A percentile compares a stretch with the other conserved stretches of the same genome.
These are phyloP conservation scores for Centroberyx gerrardi DNA, from an alignment of 2,797 vertebrate genomes.

Conservation along the genomic window DNA sequence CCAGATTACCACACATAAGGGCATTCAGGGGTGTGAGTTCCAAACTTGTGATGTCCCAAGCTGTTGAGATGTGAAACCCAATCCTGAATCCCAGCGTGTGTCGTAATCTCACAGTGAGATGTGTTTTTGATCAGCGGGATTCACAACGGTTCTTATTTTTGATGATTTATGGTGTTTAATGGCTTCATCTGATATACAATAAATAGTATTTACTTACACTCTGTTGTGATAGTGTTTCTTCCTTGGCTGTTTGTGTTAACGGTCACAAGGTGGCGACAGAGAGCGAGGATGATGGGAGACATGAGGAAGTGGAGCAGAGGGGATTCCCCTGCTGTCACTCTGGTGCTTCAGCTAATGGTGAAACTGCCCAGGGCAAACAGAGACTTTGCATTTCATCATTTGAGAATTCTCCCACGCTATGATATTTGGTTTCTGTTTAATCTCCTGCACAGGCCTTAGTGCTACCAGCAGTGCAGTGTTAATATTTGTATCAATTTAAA, in stretches of 20 bases:
- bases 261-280: constrained; percentile 39
- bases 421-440: too few species aligned
- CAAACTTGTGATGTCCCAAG: too few species aligned
- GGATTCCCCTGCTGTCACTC: background rate
- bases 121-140: background rate
- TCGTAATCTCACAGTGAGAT: background rate
- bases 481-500: too few species aligned
- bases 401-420: too few species aligned
- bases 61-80: too few species aligned
- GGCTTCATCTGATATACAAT: constrained; percentile 65
- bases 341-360: background rate
- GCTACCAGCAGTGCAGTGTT: too few species aligned
- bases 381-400: background rate
- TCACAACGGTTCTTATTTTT: constrained; percentile 4
- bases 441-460: too few species aligned
- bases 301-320: background rate
- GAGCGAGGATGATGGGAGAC: background rate
- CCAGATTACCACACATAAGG: background rate
- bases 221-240: background rate
- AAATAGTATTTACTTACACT: constrained; percentile 51
- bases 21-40: background rate
- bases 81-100: too few species aligned
- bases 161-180: constrained; percentile 34
- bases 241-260: background rate
- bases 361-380: background rate